Evolutionary conservation across 2,888 invertebrate species (phyloP), one percentile per base, ranked within the genome.

Genomic region (Cinara cedri): DNA sequence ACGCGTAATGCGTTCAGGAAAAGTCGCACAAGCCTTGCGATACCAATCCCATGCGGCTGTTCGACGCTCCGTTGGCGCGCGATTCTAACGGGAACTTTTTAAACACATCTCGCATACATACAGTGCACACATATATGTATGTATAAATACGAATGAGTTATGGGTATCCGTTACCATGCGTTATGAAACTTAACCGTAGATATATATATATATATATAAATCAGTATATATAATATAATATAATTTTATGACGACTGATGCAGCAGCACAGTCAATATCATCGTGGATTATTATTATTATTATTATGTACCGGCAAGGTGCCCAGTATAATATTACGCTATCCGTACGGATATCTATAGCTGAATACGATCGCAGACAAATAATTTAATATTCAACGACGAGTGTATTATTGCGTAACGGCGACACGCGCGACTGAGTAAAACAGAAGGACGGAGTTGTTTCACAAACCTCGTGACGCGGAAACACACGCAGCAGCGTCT

Each of bases 111-210:
- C n/a, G n/a, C n/a, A 14, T 62, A 21, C n/a, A 46, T 60, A 46
- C 16, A 16, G 3, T 2, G 42, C 2, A 19, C 21, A 9, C 3
- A 65, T 11, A 63, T n/a, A 49, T 34, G 13, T n/a, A 49, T 10
- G 19, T 19, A 11, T 13, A 42, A 19, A 24, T 55, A 24, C 46
- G 49, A 19, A 63, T 74, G 51, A 74, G 49, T 63, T 63, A 74
- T 44, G 55, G 42, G 55, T 57, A 46, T 44, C 19, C 42, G 65
- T 46, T 46, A 65, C 26, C 26, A n/a, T n/a, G n/a, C 42, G 72
- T 60, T 72, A 34, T 62, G 72, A 72, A 72, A 72, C 34, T 26
- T 49, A 60, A 72, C 49, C 60, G 60, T 72, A 60, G 16, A 60
- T 46, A 60, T n/a, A n/a, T n/a, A 72, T 72, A 72, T 55, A 44